These are phyloP conservation scores for Harpagus bidentatus DNA, from an alignment of 2,113 vertebrate species.

Conservation along the genomic window DNA sequence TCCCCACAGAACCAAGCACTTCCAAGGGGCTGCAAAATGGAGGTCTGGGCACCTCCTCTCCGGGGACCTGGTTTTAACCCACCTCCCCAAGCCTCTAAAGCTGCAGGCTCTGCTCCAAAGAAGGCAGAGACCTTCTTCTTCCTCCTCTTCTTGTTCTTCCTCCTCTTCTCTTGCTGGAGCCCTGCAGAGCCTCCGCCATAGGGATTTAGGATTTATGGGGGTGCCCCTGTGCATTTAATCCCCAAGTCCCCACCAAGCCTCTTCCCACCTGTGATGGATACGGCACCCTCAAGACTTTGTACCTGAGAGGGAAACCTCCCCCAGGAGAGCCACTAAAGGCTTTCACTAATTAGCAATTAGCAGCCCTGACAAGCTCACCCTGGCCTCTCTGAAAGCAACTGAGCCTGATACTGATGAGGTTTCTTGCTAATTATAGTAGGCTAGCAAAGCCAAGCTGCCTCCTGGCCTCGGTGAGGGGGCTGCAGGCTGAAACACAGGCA, in stretches of 20 bases:
- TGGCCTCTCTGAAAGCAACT: background rate
- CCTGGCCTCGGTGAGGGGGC: background rate
- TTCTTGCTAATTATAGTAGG: conserved; percentile 24
- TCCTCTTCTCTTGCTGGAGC: background rate
- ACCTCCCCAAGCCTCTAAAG: fast-evolving
- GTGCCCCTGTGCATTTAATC: background rate
- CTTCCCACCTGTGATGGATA: fast-evolving
- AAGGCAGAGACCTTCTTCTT: background rate
- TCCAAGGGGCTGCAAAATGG: background rate
- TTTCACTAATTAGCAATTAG: background rate
- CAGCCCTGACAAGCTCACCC: background rate
- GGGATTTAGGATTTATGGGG: background rate
- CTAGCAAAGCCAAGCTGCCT: background rate
- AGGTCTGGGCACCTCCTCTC: background rate
- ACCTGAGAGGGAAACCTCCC: background rate
- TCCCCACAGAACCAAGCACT: fast-evolving
- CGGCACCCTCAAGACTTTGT: background rate
- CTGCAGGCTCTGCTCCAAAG: background rate
- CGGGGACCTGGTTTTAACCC: background rate
- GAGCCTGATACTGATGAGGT: background rate
- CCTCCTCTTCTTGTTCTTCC: background rate
- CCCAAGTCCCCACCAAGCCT: background rate
- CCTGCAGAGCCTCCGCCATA: background rate
- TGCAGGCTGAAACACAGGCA: background rate
- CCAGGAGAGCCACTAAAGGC: background rate